Conservation (phyloP, 2,888 invertebrate species). For the Watsonalla cultraria region DNA sequence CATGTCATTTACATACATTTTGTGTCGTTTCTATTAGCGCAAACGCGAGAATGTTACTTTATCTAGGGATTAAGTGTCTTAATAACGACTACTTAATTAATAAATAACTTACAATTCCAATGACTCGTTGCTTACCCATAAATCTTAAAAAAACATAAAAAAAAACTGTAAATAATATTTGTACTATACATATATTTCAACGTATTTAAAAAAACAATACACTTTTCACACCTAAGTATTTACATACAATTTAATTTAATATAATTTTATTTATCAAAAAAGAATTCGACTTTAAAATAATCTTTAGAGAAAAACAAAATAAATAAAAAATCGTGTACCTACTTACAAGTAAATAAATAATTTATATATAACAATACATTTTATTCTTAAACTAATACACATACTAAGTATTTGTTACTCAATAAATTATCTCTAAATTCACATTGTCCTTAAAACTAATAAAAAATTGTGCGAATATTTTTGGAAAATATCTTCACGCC, state of each 20-base stretch:
- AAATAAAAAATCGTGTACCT: constrained; percentile 20
- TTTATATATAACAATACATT: constrained; percentile 22
- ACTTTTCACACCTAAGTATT: constrained; percentile 25
- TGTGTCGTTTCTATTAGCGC: too few relatives aligned
- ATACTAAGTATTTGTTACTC: constrained; percentile 8
- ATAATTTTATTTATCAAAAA: constrained; percentile 35
- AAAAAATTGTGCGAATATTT: constrained; percentile 9
- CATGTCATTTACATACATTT: too few relatives aligned
- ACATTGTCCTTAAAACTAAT: constrained; percentile 5
- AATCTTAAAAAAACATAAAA: constrained; percentile 8
- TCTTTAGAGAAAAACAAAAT: constrained; percentile 4
- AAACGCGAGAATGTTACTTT: too few relatives aligned
- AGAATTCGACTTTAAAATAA: constrained; percentile 5
- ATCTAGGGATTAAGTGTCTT: too few relatives aligned
- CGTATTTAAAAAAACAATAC: constrained; percentile 31
- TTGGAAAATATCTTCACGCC: constrained; percentile 13
- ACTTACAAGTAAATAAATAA: constrained; percentile 25
- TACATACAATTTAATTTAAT: constrained; percentile 12
- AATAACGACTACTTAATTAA: too few relatives aligned
- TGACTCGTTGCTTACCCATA: too few relatives aligned
- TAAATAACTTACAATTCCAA: too few relatives aligned
- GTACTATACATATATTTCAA: constrained; percentile 52
- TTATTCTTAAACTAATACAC: constrained; percentile 15
- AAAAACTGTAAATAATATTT: constrained; percentile 31
- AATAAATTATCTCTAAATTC: constrained; percentile 19